Percentiles rank a stretch among this genome's conserved stretches.
Evolutionary conservation across 2,888 invertebrate species (phyloP).

Genomic region (Drosophila quinaria): DNA sequence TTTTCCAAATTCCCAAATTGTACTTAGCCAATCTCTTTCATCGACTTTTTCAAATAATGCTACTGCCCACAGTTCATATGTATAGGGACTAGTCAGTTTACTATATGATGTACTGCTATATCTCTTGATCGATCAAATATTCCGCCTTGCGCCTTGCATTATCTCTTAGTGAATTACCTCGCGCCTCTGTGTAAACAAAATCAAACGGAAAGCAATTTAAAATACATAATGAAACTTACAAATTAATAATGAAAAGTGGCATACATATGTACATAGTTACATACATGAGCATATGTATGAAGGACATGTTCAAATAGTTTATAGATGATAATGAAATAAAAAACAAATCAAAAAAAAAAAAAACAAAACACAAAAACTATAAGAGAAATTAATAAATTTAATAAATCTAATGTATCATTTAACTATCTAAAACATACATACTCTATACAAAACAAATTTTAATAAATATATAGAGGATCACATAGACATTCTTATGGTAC

Average conservation of each 20-base stretch:
- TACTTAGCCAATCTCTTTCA: slow-evolving; percentile 6
- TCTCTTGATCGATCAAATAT: slow-evolving; percentile 3
- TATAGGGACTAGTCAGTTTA: slow-evolving; percentile 2
- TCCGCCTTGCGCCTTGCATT: slow-evolving; percentile 43
- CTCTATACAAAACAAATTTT: slow-evolving; percentile 7
- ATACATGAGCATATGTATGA: slow-evolving; percentile 3
- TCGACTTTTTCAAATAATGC: slow-evolving; percentile 2
- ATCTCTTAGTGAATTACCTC: slow-evolving; percentile 49
- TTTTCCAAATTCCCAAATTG: neutral
- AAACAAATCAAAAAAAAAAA: neutral
- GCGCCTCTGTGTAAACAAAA: slow-evolving; percentile 54
- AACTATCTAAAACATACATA: slow-evolving; percentile 3
- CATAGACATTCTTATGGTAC: slow-evolving; percentile 5
- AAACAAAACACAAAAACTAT: neutral
- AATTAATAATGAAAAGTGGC: slow-evolving; percentile 6
- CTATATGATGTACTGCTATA: neutral
- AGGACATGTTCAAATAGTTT: slow-evolving; percentile 33
- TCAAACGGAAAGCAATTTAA: slow-evolving; percentile 69
- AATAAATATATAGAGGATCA: slow-evolving; percentile 5
- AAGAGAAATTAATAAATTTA: slow-evolving; percentile 35
- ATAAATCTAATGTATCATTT: slow-evolving; percentile 14
- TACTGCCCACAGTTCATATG: slow-evolving; percentile 8
- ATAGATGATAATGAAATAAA: slow-evolving; percentile 18
- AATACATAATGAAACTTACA: slow-evolving; percentile 29
- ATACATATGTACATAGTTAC: slow-evolving; percentile 2